Conservation (phyloP, 2,797 vertebrate genomes). For the Darevskia mixta region DNA sequence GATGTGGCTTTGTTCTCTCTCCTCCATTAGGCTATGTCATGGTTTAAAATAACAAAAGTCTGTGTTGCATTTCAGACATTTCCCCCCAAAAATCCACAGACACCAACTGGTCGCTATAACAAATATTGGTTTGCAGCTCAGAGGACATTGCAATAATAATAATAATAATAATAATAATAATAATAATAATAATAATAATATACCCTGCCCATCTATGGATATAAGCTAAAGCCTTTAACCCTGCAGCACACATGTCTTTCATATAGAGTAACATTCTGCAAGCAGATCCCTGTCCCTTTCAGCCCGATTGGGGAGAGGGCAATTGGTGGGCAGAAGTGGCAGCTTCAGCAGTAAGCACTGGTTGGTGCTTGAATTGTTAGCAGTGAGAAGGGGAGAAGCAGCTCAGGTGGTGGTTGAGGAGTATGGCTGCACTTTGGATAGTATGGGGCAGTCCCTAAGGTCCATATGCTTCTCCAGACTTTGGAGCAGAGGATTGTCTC, state of each 20-base stretch:
- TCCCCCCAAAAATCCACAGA: background rate
- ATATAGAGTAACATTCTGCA: background rate
- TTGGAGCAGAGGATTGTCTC: background rate
- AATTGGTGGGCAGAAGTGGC: background rate
- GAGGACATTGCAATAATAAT: no score
- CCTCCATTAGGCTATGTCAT: no score
- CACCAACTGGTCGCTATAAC: background rate
- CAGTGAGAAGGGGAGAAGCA: background rate
- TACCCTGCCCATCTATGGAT: no score
- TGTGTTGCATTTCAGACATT: background rate
- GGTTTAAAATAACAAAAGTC: background rate
- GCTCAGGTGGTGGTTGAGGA: background rate
- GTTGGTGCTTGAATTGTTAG: background rate
- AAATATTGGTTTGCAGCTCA: background rate
- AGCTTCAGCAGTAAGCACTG: background rate
- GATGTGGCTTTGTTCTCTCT: no score
- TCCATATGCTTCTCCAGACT: background rate
- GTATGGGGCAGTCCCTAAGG: background rate
- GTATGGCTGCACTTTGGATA: background rate
- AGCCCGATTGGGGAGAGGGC: background rate
- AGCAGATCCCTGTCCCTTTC: background rate
- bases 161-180: no score
- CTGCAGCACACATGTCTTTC: background rate
- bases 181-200: no score
- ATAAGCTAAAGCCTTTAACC: background rate